phyloP scores from a whole-genome alignment of 2,113 vertebrate genomes.

The Acanthochromis polyacanthus region DNA sequence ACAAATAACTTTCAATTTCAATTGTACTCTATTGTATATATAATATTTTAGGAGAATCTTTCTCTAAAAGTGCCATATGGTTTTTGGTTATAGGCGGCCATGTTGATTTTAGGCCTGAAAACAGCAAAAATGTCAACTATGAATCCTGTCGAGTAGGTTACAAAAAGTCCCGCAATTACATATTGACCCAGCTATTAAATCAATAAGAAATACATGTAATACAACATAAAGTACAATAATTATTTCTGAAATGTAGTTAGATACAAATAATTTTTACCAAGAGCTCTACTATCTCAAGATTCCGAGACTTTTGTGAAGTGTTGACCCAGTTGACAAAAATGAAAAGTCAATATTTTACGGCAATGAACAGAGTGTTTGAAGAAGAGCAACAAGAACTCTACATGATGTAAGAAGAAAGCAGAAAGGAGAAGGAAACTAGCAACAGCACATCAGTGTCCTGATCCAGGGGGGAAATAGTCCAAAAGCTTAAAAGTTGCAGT shows the following conservation, averaged over 20 bases:
- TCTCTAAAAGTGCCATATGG: no score
- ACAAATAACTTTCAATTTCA: no score
- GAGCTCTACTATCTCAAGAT: not conserved
- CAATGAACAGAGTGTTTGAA: not conserved
- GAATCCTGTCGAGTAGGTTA: no score
- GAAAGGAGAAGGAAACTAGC: not conserved
- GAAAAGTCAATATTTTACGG: not conserved
- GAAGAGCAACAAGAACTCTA: not conserved
- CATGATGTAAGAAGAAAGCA: not conserved
- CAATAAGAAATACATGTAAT: not conserved
- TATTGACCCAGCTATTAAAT: not conserved
- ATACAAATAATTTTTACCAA: not conserved
- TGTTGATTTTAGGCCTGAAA: no score
- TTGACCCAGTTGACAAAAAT: no score
- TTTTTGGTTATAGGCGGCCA: no score
- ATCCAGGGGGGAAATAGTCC: constrained; percentile 26
- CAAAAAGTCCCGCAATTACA: no score
- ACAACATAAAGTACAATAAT: not conserved
- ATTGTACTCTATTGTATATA: no score
- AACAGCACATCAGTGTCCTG: constrained; percentile 21
- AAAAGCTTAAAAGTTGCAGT: constrained; percentile 50
- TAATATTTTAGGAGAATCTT: no score
- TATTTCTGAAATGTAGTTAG: not conserved
- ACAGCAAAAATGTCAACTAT: no score
- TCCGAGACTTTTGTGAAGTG: not conserved